Base-by-base conservation (phyloP, 64 coral and sea anemone species). In the Montipora efflorescens region DNA sequence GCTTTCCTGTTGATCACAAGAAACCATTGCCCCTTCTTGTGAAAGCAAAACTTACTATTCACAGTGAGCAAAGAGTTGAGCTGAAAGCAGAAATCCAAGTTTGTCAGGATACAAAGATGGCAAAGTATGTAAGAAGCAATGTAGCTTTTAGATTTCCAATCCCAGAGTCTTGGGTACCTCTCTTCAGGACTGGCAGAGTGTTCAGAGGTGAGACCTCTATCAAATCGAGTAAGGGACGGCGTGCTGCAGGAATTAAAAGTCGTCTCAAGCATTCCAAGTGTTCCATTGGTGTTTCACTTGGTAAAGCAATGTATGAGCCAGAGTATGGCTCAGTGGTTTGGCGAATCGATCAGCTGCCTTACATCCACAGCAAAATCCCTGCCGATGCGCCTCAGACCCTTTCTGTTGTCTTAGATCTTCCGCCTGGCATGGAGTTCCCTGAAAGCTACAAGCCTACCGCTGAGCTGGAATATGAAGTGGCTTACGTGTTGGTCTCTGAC, bases 81-180 rank as follows among this genome's bases (percentile, higher is more conserved):
- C 68, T 98, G 12, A 95, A 77, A 47, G 97, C 94, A 45, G 97
- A 98, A 90, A 96, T 98, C 8, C 90, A 98, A 74, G 91, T 98
- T 36, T 98, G 97, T 87, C 94, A 96, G 73, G 97, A 98, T 59
- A 76, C 94, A 19, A 98, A 96, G 70, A 69, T 98, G 84, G 82
- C 97, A 28, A 98, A 96, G 83, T 98, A 98, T 80, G 92, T 89
- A 19, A 94, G 97, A 87, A 98, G 94, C 47, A 98, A 98, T 94
- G 89, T 98, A 58, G 82, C 89, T 69, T 96, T 98, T 47, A 93
- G 92, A 84, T 95, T 98, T 78, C 94, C 97, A 0, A 96, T 98
- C 44, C 97, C 97, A 15, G 97, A 96, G 61, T 81, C 97, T 18
- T 98, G 97, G 97, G 94, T 98, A 47, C 94, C 94, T 7, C 92